Percentiles rank a stretch among this genome's conserved stretches.
Conservation (phyloP, 2,113 vertebrate genomes). For the Lepidothrix coronata region DNA sequence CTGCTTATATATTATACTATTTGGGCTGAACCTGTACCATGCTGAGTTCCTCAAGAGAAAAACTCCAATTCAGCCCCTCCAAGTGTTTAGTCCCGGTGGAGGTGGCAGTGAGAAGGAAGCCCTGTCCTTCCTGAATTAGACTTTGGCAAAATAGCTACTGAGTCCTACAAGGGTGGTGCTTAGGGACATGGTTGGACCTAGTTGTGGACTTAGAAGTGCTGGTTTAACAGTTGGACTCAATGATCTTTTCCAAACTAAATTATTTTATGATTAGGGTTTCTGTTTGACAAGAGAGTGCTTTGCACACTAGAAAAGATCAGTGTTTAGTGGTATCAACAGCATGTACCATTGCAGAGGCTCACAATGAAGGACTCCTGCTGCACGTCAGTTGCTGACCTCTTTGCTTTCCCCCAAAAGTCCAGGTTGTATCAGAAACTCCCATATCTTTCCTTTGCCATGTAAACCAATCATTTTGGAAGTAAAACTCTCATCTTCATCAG, state of each 20-base stretch:
- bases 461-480: background rate
- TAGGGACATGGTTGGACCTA: background rate
- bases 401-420: background rate
- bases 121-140: background rate
- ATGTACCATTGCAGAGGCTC: background rate
- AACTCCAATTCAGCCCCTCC: background rate
- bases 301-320: background rate
- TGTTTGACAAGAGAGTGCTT: background rate
- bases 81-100: background rate
- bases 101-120: background rate
- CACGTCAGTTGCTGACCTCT: background rate
- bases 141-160: background rate
- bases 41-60: background rate
- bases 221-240: background rate
- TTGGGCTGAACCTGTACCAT: background rate
- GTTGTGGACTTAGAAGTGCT: background rate
- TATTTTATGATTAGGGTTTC: background rate
- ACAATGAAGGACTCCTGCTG: background rate
- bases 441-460: background rate
- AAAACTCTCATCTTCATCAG: background rate
- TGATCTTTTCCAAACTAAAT: background rate
- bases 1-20: background rate
- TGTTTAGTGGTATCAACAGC: background rate
- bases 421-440: background rate
- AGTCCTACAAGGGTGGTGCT: background rate